phyloP scores from a whole-genome alignment of 1,140 invertebrate genomes.

The Sweltsa coloradensis region DNA sequence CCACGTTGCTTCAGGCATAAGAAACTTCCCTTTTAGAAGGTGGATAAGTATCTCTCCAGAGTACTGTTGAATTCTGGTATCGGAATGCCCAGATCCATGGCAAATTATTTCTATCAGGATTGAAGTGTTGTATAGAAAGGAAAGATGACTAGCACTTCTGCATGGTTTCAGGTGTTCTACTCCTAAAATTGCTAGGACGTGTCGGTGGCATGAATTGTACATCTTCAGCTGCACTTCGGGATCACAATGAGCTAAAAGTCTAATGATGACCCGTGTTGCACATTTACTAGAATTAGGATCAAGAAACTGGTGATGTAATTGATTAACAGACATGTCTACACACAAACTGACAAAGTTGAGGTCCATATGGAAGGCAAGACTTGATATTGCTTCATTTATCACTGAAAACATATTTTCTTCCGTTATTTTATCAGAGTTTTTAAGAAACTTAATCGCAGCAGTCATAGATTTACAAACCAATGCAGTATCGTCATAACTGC shows the following conservation, averaged over 20 bases:
- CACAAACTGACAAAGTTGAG: constrained; percentile 29
- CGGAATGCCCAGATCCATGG: constrained; percentile 38
- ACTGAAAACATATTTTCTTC: constrained; percentile 19
- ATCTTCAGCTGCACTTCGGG: constrained; percentile 26
- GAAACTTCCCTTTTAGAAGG: constrained; percentile 42
- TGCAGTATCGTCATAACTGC: constrained; percentile 30
- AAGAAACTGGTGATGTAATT: constrained; percentile 12
- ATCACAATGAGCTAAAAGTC: constrained; percentile 26
- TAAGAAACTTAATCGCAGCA: constrained; percentile 31
- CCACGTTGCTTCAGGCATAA: constrained; percentile 44
- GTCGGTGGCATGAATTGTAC: constrained; percentile 30
- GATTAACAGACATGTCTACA: constrained; percentile 21
- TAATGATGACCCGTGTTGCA: constrained; percentile 23
- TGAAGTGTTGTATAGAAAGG: constrained; percentile 37
- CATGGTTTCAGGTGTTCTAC: constrained; percentile 26
- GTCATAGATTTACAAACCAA: constrained; percentile 34
- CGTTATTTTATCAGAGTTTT: constrained; percentile 15
- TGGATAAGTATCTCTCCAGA: constrained; percentile 45
- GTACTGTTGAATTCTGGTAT: constrained; percentile 35
- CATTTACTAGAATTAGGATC: constrained; percentile 19
- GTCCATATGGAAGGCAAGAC: constrained; percentile 36
- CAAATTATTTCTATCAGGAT: constrained; percentile 49
- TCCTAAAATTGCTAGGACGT: constrained; percentile 29
- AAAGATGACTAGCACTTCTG: constrained; percentile 19
- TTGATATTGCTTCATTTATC: constrained; percentile 30